Evolutionary conservation across 2,797 vertebrate genomes (phyloP).

Genomic region (Pangasius larnaudii): DNA sequence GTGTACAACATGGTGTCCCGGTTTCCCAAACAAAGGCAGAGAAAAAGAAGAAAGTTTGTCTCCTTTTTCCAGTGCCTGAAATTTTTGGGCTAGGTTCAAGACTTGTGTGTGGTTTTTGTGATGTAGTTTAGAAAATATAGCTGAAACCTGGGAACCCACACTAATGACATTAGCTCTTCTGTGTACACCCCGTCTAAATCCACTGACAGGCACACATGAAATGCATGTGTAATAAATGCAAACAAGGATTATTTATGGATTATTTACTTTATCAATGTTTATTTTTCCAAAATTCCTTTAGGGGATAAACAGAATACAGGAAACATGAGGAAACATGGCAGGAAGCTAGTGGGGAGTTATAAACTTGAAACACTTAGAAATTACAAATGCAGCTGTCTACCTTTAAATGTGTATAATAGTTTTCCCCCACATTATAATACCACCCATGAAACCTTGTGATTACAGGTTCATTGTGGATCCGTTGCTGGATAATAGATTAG

Average conservation of each 20-base stretch:
- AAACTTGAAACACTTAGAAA: neutral
- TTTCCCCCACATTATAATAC: neutral
- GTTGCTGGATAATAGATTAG: neutral
- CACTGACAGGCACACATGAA: neutral
- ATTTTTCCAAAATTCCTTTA: neutral
- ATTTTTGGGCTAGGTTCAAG: neutral
- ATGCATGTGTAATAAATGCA: neutral
- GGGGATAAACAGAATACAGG: no score
- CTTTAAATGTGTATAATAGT: neutral
- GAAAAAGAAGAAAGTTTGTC: neutral
- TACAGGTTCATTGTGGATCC: neutral
- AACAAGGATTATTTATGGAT: neutral
- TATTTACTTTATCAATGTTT: neutral
- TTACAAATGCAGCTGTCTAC: neutral
- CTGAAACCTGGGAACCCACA: neutral
- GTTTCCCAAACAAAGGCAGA: neutral
- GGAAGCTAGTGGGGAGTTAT: neutral
- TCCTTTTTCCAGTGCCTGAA: neutral
- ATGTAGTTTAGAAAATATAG: neutral
- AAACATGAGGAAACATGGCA: neutral
- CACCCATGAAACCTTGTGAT: neutral
- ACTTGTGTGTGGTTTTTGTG: neutral
- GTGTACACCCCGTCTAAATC: neutral
- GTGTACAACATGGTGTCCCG: neutral
- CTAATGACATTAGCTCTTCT: neutral